Evolutionary conservation across 1,140 invertebrate genomes (phyloP), one percentile per base, ranked within the genome.

Genomic region (Euwallacea similis): DNA sequence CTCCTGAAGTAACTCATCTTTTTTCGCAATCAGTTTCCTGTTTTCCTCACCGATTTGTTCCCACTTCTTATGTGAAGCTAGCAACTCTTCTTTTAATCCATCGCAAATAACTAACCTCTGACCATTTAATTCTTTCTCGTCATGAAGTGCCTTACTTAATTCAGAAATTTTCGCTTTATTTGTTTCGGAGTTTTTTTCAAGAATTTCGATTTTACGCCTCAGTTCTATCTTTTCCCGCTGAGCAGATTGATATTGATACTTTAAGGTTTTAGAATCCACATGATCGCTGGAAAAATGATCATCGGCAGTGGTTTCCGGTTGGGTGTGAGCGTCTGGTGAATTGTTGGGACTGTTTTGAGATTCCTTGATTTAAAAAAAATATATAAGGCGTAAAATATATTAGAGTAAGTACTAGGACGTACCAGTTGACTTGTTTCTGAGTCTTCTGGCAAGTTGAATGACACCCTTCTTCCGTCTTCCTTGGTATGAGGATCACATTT

Each of bases 31-130:
- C 64, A 82, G 79, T 47, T 81, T 79, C 63, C 80, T 77, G 59
- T 78, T 77, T 72, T 85, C 82, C 63, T 82, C 83, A 73, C 81
- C 80, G 16, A 81, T 74, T 59, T 85, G 83, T 10, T 85, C 81
- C 66, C 83, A 77, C 58, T 72, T 75, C 56, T 76, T 73, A 64
- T 84, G 81, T 42, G 82, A 78, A 16, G 76, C 61, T 21, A 80
- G 72, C n/a, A 87, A 69, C 61, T 85, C 79, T 53, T 85, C 82
- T 43, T 81, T 81, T 6, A 85, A 75, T 21, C 81, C 76, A 7
- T 81, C 80, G 46, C 86, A 81, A 47, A 81, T 83, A 15, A 82
- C 66, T 8, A 60, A 56, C 61, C 75, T 58, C 16, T 72, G 11
- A 0, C 61, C 50, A 50, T 69, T 74, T 7, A 69, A 77, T n/a